phyloP scores from a whole-genome alignment of 2,797 vertebrate species.

The Glyptemys insculpta region DNA sequence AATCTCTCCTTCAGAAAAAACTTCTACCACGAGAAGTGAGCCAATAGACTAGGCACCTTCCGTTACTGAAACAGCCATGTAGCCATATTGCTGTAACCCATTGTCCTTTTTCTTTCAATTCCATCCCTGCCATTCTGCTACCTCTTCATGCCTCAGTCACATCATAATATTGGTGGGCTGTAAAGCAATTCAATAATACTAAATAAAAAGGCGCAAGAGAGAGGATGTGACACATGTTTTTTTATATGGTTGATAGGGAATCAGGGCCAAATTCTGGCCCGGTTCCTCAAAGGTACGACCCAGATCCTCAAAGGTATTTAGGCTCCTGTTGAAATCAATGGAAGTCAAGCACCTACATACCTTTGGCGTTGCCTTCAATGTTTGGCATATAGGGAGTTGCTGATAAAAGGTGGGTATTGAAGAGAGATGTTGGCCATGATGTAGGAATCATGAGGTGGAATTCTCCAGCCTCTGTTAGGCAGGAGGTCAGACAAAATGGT shows the following conservation, averaged over 20 bases:
- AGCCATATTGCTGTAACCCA: background rate
- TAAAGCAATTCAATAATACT: background rate
- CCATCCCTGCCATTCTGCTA: too few species aligned
- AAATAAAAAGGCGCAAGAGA: background rate
- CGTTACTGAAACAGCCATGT: background rate
- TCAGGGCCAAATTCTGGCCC: background rate
- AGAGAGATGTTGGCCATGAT: constrained; percentile 38
- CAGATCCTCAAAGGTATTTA: too few species aligned
- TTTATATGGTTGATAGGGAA: background rate
- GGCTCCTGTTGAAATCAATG: too few species aligned
- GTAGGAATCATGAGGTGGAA: background rate
- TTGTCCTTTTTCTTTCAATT: background rate
- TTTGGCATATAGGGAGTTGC: background rate
- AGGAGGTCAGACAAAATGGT: background rate
- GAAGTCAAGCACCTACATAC: too few species aligned
- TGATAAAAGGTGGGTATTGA: background rate
- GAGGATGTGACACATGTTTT: background rate
- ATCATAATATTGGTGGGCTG: background rate
- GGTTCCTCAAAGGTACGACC: too few species aligned
- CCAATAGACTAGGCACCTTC: background rate
- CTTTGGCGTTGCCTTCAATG: background rate
- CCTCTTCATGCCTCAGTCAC: background rate
- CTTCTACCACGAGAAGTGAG: background rate
- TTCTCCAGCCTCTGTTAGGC: background rate
- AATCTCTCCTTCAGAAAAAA: background rate